Conservation (phyloP, 2,888 invertebrate genomes). For the Cantharis nigra region DNA sequence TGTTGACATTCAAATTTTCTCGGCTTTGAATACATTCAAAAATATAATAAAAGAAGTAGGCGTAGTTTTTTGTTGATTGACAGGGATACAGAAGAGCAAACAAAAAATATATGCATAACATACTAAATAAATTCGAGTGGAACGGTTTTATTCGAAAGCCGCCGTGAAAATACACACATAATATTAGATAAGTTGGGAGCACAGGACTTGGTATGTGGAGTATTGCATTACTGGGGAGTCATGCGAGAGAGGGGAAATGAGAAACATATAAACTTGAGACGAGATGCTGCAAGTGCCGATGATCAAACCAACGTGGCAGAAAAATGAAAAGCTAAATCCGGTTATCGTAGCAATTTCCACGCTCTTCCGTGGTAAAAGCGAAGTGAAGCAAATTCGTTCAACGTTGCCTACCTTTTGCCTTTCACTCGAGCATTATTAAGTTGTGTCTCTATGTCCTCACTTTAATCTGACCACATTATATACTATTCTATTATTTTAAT, state of each 20-base stretch:
- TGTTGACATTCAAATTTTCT: slow-evolving; percentile 58
- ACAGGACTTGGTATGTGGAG: slow-evolving; percentile 28
- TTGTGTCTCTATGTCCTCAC: slow-evolving; percentile 6
- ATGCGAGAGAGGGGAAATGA: slow-evolving; percentile 48
- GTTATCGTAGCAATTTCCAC: slow-evolving; percentile 59
- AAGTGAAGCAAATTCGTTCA: slow-evolving; percentile 31
- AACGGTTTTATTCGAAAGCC: slow-evolving; percentile 44
- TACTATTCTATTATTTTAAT: slow-evolving; percentile 52
- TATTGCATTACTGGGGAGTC: slow-evolving; percentile 40
- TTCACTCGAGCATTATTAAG: slow-evolving; percentile 24
- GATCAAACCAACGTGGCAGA: slow-evolving; percentile 59
- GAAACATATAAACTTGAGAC: slow-evolving; percentile 50
- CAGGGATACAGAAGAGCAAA: slow-evolving; percentile 39
- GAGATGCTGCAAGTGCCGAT: slow-evolving; percentile 45
- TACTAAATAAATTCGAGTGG: slow-evolving; percentile 41
- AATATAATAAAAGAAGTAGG: slow-evolving; percentile 46
- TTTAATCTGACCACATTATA: slow-evolving; percentile 42
- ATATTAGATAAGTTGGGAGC: slow-evolving; percentile 40
- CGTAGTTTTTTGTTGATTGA: slow-evolving; percentile 31
- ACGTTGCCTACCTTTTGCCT: slow-evolving; percentile 26
- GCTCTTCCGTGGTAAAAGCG: slow-evolving; percentile 35
- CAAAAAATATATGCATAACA: slow-evolving; percentile 36
- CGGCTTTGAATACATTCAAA: slow-evolving; percentile 50
- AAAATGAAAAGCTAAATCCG: slow-evolving; percentile 61
- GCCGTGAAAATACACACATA: slow-evolving; percentile 41